phyloP scores from a whole-genome alignment of 2,888 invertebrate species.

The Phaonia tiefii region DNA sequence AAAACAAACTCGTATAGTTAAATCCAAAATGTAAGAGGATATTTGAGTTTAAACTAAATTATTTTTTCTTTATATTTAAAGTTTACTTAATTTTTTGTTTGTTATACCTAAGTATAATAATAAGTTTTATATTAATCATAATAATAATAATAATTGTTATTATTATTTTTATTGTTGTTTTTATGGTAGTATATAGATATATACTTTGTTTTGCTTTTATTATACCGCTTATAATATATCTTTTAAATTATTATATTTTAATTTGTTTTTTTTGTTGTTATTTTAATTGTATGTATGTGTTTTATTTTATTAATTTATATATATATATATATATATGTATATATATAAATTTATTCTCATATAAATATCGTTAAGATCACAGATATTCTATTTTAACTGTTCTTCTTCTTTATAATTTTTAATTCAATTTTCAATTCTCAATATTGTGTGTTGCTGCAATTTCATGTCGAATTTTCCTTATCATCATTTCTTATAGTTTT shows the following conservation, averaged over 20 bases:
- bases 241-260: slow-evolving; percentile 47
- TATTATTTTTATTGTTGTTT: too few relatives aligned
- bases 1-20: not conserved
- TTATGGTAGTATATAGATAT: slow-evolving; percentile 45
- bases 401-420: slow-evolving; percentile 54
- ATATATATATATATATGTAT: too few relatives aligned
- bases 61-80: slow-evolving; percentile 50
- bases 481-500: slow-evolving; percentile 28
- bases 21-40: slow-evolving; percentile 9
- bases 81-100: slow-evolving; percentile 29
- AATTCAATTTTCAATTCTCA: slow-evolving; percentile 45
- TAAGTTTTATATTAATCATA: slow-evolving; percentile 71
- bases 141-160: too few relatives aligned
- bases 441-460: slow-evolving; percentile 22
- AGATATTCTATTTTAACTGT: slow-evolving; percentile 80
- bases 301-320: too few relatives aligned
- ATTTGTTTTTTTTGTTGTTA: slow-evolving; percentile 37
- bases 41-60: slow-evolving; percentile 46
- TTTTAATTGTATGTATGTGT: slow-evolving; percentile 59
- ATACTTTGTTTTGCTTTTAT: slow-evolving; percentile 53
- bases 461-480: slow-evolving; percentile 5
- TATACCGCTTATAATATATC: slow-evolving; percentile 55
- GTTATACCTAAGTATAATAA: slow-evolving; percentile 32
- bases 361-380: slow-evolving; percentile 81
- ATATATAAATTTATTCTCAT: slow-evolving; percentile 68